A percentile compares a stretch with the other conserved stretches of the same genome.
These are phyloP conservation scores for Neolamprologus modestus DNA, from an alignment of 2,113 vertebrate genomes.

Conservation along the genomic window DNA sequence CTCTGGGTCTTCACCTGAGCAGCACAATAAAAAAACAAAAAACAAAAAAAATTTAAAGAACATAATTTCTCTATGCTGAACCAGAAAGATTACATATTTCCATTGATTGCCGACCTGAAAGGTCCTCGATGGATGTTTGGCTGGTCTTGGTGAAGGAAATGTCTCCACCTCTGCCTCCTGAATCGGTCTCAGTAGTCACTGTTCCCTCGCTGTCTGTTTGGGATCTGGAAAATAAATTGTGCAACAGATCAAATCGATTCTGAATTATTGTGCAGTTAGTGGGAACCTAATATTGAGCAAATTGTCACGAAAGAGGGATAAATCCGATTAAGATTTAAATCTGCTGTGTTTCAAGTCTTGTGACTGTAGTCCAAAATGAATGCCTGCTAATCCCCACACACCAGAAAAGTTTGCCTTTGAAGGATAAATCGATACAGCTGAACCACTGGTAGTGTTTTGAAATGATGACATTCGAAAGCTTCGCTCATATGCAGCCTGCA, in stretches of 20 bases:
- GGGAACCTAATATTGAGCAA: constrained; percentile 19
- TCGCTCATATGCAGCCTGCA: neutral
- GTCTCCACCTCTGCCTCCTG: constrained; percentile 75
- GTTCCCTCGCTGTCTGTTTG: constrained; percentile 88
- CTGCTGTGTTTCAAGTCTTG: constrained; percentile 45
- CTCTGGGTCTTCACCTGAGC: constrained; percentile 86
- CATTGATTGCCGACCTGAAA: constrained; percentile 72
- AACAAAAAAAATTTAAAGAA: neutral
- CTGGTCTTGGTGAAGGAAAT: constrained; percentile 79
- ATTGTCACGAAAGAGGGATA: constrained; percentile 41
- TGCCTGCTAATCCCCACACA: constrained; percentile 18
- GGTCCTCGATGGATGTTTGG: constrained; percentile 83
- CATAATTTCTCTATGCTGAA: neutral
- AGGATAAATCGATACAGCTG: constrained; percentile 31
- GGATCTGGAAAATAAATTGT: constrained; percentile 72
- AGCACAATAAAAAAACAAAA: neutral
- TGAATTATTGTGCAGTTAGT: constrained; percentile 28
- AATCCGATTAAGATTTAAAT: constrained; percentile 49
- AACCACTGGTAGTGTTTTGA: neutral
- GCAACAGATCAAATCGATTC: constrained; percentile 12
- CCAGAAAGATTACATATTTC: neutral
- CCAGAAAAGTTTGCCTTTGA: constrained; percentile 28
- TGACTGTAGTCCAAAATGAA: constrained; percentile 31
- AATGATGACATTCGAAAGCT: neutral
- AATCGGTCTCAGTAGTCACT: constrained; percentile 69